phyloP scores from a whole-genome alignment of 1,140 invertebrate genomes.

The Drepana arcuata region DNA sequence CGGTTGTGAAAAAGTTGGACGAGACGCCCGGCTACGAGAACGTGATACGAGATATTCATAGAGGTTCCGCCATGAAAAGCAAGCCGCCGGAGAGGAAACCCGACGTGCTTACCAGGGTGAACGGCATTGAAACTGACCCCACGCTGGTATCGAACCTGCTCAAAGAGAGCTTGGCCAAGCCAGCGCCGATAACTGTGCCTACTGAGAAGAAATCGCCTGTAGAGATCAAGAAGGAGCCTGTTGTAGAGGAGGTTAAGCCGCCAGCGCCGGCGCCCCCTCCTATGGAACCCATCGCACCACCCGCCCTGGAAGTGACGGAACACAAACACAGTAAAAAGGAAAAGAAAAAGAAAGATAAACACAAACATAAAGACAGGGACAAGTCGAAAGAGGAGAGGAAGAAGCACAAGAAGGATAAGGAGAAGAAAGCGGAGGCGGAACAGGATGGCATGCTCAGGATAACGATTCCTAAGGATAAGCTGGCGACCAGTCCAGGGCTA shows the following conservation, averaged over 20 bases:
- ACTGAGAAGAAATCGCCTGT: slow-evolving; percentile 42
- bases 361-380: slow-evolving; percentile 64
- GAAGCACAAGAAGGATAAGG: slow-evolving; percentile 62
- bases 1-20: slow-evolving; percentile 58
- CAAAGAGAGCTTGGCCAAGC: slow-evolving; percentile 62
- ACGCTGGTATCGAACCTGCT: slow-evolving; percentile 61
- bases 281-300: slow-evolving; percentile 12
- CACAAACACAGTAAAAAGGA: slow-evolving; percentile 67
- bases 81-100: slow-evolving; percentile 30
- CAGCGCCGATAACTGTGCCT: slow-evolving; percentile 46
- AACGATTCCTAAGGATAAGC: slow-evolving; percentile 58
- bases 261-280: slow-evolving; percentile 10
- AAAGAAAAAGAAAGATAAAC: slow-evolving; percentile 72
- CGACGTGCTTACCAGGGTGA: slow-evolving; percentile 27
- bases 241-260: slow-evolving; percentile 11
- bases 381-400: slow-evolving; percentile 66
- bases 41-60: slow-evolving; percentile 45
- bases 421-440: slow-evolving; percentile 32
- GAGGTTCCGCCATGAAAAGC: slow-evolving; percentile 32
- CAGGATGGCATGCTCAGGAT: slow-evolving; percentile 42
- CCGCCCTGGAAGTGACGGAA: slow-evolving; percentile 27
- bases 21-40: slow-evolving; percentile 60
- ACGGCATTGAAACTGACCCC: slow-evolving; percentile 65
- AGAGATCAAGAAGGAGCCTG: slow-evolving; percentile 43
- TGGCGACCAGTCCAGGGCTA: slow-evolving; percentile 47